These are phyloP conservation scores for Agelas oroides DNA, from an alignment of 37 sponge, comb jelly and placozoan species.

Conservation along the genomic window DNA sequence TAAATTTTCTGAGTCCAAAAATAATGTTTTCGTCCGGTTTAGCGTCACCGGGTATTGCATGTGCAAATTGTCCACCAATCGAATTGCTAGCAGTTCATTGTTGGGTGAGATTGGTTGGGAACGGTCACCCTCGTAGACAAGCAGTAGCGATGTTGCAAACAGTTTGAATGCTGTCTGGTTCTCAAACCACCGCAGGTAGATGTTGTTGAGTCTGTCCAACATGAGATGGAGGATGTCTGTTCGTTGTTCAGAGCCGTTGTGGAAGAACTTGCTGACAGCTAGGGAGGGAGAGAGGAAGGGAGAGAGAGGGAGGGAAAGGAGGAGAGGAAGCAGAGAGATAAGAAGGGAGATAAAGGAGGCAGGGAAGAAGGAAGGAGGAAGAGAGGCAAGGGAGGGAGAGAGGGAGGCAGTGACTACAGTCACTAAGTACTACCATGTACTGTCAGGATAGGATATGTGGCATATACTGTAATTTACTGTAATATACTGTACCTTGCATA, in stretches of 20 bases:
- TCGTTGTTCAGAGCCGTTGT: slow-evolving; percentile 31
- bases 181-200: slow-evolving; percentile 66
- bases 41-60: slow-evolving; percentile 29
- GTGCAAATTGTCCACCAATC: slow-evolving; percentile 93
- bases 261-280: slow-evolving; percentile 54
- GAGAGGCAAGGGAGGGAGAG: too few species aligned
- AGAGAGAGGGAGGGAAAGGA: too few species aligned
- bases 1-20: slow-evolving; percentile 48
- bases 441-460: too few species aligned
- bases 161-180: slow-evolving; percentile 53
- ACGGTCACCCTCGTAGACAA: slow-evolving; percentile 81
- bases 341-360: not conserved
- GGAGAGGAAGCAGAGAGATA: too few species aligned
- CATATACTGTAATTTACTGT: too few species aligned
- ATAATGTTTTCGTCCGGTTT: slow-evolving; percentile 39
- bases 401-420: too few species aligned
- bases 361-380: too few species aligned
- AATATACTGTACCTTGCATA: too few species aligned
- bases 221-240: slow-evolving; percentile 60
- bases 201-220: slow-evolving; percentile 35
- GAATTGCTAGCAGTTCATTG: slow-evolving; percentile 49
- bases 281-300: too few species aligned
- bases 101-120: not conserved
- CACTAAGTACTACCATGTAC: too few species aligned
- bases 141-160: slow-evolving; percentile 86